Evolutionary conservation across 2,888 invertebrate genomes (phyloP).

Genomic region (Thymelicus acteon): DNA sequence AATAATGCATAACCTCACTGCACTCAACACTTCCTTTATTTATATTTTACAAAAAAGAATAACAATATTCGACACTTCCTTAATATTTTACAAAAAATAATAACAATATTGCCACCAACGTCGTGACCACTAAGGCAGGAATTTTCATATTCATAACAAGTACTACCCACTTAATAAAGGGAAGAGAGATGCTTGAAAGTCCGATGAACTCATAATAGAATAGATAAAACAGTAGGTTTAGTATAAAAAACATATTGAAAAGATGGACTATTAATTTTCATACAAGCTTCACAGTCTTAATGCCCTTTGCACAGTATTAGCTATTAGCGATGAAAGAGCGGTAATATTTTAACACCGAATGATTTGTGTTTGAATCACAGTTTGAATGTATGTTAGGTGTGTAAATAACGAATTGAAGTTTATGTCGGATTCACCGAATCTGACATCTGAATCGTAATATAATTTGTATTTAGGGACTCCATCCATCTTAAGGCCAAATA

Average conservation of each 20-base stretch:
- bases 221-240: slow-evolving; percentile 7
- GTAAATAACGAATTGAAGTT: no score
- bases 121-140: slow-evolving; percentile 8
- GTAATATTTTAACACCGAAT: no score
- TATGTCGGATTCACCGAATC: no score
- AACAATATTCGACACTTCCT: slow-evolving; percentile 14
- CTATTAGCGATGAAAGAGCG: neutral
- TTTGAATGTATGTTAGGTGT: no score
- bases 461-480: no score
- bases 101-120: slow-evolving; percentile 18
- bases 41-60: slow-evolving; percentile 5
- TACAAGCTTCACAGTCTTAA: neutral
- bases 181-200: slow-evolving; percentile 20
- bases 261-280: slow-evolving; percentile 30
- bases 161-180: slow-evolving; percentile 15
- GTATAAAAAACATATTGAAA: slow-evolving; percentile 9
- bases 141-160: slow-evolving; percentile 37
- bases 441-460: no score
- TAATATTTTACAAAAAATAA: neutral
- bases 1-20: neutral
- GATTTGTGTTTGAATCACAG: no score
- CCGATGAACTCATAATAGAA: slow-evolving; percentile 27
- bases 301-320: neutral
- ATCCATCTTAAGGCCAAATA: no score
- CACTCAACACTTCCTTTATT: slow-evolving; percentile 14